Conservation (phyloP, 2,888 invertebrate species). For the Callyntrura guangdongensis region DNA sequence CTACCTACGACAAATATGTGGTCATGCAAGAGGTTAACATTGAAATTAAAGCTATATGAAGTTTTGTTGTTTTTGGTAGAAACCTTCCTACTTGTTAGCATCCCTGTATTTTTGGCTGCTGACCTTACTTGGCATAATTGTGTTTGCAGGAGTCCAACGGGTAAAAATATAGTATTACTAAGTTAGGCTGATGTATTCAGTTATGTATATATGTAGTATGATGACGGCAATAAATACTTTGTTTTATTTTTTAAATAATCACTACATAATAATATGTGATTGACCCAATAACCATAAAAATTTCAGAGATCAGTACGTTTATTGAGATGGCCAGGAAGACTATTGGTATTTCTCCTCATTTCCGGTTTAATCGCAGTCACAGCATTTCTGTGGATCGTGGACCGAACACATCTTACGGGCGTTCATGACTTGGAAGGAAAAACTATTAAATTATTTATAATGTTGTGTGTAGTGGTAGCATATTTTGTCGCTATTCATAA, state of each 20-base stretch:
- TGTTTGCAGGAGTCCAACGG: conserved; percentile 81
- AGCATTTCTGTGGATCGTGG: conserved; percentile 78
- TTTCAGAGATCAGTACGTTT: conserved; percentile 75
- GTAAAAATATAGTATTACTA: no score
- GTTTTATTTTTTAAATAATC: no score
- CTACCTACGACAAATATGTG: no score
- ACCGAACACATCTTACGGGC: conserved; percentile 69
- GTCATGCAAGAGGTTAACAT: no score
- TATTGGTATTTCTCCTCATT: conserved; percentile 76
- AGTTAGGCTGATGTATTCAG: no score
- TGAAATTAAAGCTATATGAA: neutral
- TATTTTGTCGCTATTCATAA: conserved; percentile 77
- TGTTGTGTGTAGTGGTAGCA: conserved; percentile 74
- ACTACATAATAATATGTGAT: no score
- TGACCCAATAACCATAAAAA: neutral
- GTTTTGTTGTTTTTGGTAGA: conserved; percentile 43
- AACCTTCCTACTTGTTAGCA: conserved; percentile 66
- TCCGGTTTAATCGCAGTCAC: conserved; percentile 77
- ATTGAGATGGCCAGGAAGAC: conserved; percentile 80
- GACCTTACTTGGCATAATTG: conserved; percentile 79
- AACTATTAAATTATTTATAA: conserved; percentile 73
- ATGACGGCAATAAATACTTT: no score
- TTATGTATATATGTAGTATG: no score
- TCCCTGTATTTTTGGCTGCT: conserved; percentile 79
- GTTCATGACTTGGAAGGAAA: conserved; percentile 80